Base-by-base conservation (phyloP, 2,797 vertebrate genomes). In the Eupleurogrammus muticus region DNA sequence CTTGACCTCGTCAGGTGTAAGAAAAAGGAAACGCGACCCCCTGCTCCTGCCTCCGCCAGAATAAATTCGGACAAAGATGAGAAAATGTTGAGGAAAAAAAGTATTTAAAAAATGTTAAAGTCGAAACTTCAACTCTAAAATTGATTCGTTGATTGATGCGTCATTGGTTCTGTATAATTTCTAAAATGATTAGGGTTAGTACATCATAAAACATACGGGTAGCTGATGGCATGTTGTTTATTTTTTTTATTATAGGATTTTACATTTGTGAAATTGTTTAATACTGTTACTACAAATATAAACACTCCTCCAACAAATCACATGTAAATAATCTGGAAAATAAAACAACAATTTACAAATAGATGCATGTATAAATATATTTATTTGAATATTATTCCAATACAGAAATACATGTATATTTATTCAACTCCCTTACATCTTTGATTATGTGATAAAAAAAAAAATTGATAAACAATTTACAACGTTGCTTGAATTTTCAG, bases 381-480 rank as follows among this genome's bases (percentile, higher is more conserved):
- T 84, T 85, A 82, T 83, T 78, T 68, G n/a, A 73, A 36, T 70
- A 59, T 74, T 44, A 66, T 58, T 83, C 24, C 51, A 68, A 38
- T 62, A 62, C 34, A 74, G 32, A 77, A 70, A 71, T 66, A 66
- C 4, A 56, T 75, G 19, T n/a, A 47, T 52, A 64, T 79, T 54
- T 57, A 63, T 77, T 73, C 1, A 38, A 52, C 20, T 42, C 11
- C 20, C n/a, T 60, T 63, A 32, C 59, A 49, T 76, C 64, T 36
- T 40, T 40, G 58, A 66, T 28, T 7, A 11, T 1, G 2, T 9
- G 13, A 53, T 66, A 53, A 52, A 63, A 56, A 52, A 40, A 13
- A 21, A 52, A 60, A 71, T 53, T 36, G 14, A 3, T 10, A 19
- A 59, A 68, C 17, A 54, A 19, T 32, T 63, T 24, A 42, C 9